These are phyloP conservation scores for Atractosteus spatula DNA, from an alignment of 2,113 vertebrate species.

Conservation along the genomic window DNA sequence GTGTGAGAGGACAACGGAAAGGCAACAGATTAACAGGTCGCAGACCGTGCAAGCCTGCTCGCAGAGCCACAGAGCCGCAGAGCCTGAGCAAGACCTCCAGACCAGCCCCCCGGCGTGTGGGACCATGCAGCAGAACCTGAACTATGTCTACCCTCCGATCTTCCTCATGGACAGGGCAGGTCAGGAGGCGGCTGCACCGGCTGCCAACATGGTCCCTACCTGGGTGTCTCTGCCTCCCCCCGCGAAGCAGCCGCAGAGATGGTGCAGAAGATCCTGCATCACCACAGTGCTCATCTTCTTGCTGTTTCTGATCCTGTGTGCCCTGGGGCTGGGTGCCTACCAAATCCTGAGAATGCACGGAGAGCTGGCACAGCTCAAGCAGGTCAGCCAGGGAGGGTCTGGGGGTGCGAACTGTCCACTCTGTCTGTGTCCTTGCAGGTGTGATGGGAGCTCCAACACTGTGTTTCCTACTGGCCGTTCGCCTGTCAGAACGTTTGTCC, in stretches of 20 bases:
- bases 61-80: conserved; percentile 3
- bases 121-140: conserved; percentile 21
- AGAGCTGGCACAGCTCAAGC: conserved; percentile 24
- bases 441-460: not conserved
- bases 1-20: not conserved
- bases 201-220: conserved; percentile 35
- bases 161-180: conserved; percentile 33
- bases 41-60: conserved; percentile 7
- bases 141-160: conserved; percentile 26
- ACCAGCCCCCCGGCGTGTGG: conserved; percentile 15
- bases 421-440: not conserved
- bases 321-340: conserved; percentile 39
- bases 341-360: conserved; percentile 35
- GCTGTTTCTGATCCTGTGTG: conserved; percentile 36
- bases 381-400: conserved; percentile 25
- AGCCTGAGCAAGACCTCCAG: not conserved
- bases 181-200: not conserved
- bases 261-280: conserved; percentile 12
- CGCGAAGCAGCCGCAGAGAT: conserved; percentile 12
- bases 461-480: too few relatives aligned
- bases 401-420: not conserved
- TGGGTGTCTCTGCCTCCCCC: conserved; percentile 43
- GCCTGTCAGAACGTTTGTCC: too few relatives aligned
- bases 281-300: conserved; percentile 26
- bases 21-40: not conserved